Evolutionary conservation across 37 sponge, comb jelly and placozoan genomes (phyloP), one percentile per base, ranked within the genome.

Genomic region (Amphimedon queenslandica): DNA sequence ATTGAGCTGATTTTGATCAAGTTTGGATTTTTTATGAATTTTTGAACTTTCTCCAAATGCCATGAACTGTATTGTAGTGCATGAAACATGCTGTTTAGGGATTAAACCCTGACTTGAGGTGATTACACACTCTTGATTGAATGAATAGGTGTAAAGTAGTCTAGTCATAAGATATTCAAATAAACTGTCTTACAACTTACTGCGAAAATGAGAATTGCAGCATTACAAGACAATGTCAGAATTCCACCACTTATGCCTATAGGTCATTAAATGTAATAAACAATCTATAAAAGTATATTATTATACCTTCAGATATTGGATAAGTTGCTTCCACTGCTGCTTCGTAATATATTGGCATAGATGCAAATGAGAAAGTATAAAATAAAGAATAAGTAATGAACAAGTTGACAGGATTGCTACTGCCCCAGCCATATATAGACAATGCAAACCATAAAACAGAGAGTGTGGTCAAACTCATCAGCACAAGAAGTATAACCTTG

Each of bases 251-350:
- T 47, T 18, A 13, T 47, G 13, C 53, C 53, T 47, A 47, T 13
- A 13, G 8, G 53, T 47, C n/a, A 47, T 13, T 13, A 47, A 47
- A 47, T 18, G 13, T 47, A 18, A 47, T 47, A 47, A 47, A 47
- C 13, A 47, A 47, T 47, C 53, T 8, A 40, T 40, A 40, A n/a
- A 40, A 27, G 43, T 70, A 20, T 40, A 40, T 40, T 30, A 61
- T 27, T 63, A 40, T 66, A 56, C 80, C 71, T 70, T 79, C 80
- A 58, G 80, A 31, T 4, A 79, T 70, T 58, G 80, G 80, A 30
- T 79, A 79, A 1, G 80, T 70, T 24, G 37, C 63, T 39, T 79
- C 80, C 42, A 79, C 71, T 28, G 58, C 70, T 27, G 80, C 80
- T 42, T 79, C 80, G 40, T 71, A 79, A 35, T 40, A 79, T 0